These are phyloP conservation scores for Brachypteracias leptosomus DNA, from an alignment of 2,113 vertebrate species.

Conservation along the genomic window DNA sequence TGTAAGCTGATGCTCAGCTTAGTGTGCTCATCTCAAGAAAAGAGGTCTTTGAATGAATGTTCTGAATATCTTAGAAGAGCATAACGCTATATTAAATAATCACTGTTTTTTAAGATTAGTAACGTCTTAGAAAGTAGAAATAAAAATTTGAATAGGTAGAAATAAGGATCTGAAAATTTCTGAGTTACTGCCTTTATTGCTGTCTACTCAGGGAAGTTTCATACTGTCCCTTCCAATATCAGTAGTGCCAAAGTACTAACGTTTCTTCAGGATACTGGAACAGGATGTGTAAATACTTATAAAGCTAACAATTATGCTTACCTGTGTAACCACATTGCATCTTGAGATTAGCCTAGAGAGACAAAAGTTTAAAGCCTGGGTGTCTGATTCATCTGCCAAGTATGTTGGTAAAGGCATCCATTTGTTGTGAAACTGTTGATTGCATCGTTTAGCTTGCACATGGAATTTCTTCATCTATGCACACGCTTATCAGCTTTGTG, in stretches of 20 bases:
- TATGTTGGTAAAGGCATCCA: not conserved
- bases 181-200: not conserved
- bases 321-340: not conserved
- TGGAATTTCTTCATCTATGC: not conserved
- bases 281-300: not conserved
- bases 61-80: not conserved
- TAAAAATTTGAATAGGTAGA: too few species aligned
- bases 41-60: not conserved
- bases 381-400: not conserved
- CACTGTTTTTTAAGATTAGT: rapidly evolving
- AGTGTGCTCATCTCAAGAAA: not conserved
- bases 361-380: not conserved
- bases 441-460: not conserved
- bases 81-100: not conserved
- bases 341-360: not conserved
- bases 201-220: not conserved
- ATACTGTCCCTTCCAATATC: not conserved
- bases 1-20: not conserved
- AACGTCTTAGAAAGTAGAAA: not conserved
- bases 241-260: not conserved
- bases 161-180: too few species aligned
- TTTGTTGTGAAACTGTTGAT: not conserved
- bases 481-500: not conserved
- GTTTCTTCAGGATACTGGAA: not conserved
- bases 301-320: not conserved